These are phyloP conservation scores for Limnodromus scolopaceus DNA, from an alignment of 2,797 vertebrate genomes.

Conservation along the genomic window DNA sequence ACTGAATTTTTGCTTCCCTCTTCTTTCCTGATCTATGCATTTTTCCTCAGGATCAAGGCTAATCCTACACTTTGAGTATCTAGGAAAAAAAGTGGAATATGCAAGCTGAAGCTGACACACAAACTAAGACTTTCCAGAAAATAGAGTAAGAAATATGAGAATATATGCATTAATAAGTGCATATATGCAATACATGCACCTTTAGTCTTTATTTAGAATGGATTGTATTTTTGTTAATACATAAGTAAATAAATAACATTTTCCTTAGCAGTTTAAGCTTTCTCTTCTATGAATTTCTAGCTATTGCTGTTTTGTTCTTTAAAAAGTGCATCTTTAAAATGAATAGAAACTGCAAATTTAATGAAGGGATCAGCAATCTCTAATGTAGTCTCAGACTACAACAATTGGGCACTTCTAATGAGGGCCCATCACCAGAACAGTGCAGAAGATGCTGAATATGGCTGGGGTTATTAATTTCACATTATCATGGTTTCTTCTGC, in stretches of 20 bases:
- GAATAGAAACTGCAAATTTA: background rate
- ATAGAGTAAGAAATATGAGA: background rate
- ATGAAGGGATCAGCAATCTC: background rate
- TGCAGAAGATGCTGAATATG: background rate
- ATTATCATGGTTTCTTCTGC: rapidly evolving
- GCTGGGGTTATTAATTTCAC: background rate
- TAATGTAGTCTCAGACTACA: background rate
- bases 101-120: background rate
- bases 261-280: background rate
- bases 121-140: background rate
- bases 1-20: background rate
- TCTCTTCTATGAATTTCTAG: background rate
- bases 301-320: background rate
- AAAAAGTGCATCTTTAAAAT: background rate
- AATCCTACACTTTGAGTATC: background rate
- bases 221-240: background rate
- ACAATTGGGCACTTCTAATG: background rate
- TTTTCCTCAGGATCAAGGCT: background rate
- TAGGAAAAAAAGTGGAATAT: background rate
- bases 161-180: background rate
- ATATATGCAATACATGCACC: background rate
- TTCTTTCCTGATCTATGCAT: background rate
- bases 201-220: background rate
- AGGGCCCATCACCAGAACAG: background rate
- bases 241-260: background rate